phyloP scores from a whole-genome alignment of 2,113 vertebrate species.

The Pelusios castaneus region DNA sequence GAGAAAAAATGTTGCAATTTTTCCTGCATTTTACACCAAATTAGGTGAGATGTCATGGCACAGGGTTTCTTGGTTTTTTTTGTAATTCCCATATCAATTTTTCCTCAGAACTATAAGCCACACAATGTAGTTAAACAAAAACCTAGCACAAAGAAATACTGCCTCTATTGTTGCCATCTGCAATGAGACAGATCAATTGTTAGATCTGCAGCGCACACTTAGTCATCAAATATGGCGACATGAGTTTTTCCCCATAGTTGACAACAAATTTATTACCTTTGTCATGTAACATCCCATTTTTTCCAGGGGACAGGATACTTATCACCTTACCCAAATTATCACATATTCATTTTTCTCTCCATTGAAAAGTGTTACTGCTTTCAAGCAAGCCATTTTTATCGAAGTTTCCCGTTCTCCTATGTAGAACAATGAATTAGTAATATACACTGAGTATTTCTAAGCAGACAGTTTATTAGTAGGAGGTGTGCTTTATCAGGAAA shows the following conservation, averaged over 20 bases:
- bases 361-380: neutral
- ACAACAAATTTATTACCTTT: neutral
- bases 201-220: neutral
- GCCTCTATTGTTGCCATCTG: neutral
- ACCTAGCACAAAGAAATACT: neutral
- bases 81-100: fast-evolving
- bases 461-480: conserved; percentile 48
- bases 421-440: conserved; percentile 12
- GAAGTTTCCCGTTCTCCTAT: neutral
- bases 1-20: conserved; percentile 1
- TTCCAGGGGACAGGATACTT: neutral
- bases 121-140: fast-evolving
- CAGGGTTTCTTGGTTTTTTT: neutral
- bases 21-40: neutral
- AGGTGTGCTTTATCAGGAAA: conserved; percentile 66
- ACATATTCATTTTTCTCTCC: neutral
- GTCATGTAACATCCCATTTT: neutral
- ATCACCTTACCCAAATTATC: neutral
- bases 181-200: neutral
- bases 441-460: conserved; percentile 25
- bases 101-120: neutral
- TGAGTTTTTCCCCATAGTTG: neutral
- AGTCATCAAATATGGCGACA: fast-evolving
- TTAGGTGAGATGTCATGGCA: neutral
- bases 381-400: neutral